Percentiles rank a stretch among this genome's conserved stretches.
These are phyloP conservation scores for Dolichoris vasculosae DNA, from an alignment of 1,140 invertebrate species.

Conservation along the genomic window DNA sequence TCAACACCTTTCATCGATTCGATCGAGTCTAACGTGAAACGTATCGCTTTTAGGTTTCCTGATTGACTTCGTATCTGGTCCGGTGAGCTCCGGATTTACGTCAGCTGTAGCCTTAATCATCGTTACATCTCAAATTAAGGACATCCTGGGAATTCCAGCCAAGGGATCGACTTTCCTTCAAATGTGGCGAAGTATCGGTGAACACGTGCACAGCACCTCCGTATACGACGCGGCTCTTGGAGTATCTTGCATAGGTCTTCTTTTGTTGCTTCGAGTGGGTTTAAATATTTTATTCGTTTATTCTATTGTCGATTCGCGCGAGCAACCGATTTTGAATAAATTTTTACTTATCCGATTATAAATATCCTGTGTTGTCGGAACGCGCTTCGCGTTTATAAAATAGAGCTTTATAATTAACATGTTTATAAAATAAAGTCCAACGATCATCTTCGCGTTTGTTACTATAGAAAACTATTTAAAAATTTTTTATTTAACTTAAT, in stretches of 20 bases:
- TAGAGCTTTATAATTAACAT: too few relatives aligned
- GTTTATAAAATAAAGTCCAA: too few relatives aligned
- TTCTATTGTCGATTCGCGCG: background rate
- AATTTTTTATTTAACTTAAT: too few relatives aligned
- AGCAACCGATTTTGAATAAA: too few relatives aligned
- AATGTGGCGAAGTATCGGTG: constrained; percentile 81
- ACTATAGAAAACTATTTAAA: too few relatives aligned
- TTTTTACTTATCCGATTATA: too few relatives aligned
- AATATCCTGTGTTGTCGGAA: too few relatives aligned
- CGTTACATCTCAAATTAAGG: constrained; percentile 90
- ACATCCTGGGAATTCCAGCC: constrained; percentile 85
- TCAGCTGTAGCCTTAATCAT: constrained; percentile 95
- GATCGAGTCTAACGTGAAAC: background rate
- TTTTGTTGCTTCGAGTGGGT: constrained; percentile 82
- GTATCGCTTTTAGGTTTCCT: constrained; percentile 82
- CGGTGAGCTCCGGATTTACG: constrained; percentile 94
- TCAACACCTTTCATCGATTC: background rate
- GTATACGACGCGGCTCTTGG: constrained; percentile 83
- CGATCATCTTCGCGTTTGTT: too few relatives aligned
- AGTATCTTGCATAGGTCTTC: constrained; percentile 81
- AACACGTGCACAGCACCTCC: constrained; percentile 77
- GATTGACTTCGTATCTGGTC: constrained; percentile 94
- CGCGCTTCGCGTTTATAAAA: too few relatives aligned
- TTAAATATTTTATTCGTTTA: background rate
- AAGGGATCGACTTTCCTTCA: constrained; percentile 83